Evolutionary conservation across 1,140 invertebrate species (phyloP).

Genomic region (Sycophila sp.): DNA sequence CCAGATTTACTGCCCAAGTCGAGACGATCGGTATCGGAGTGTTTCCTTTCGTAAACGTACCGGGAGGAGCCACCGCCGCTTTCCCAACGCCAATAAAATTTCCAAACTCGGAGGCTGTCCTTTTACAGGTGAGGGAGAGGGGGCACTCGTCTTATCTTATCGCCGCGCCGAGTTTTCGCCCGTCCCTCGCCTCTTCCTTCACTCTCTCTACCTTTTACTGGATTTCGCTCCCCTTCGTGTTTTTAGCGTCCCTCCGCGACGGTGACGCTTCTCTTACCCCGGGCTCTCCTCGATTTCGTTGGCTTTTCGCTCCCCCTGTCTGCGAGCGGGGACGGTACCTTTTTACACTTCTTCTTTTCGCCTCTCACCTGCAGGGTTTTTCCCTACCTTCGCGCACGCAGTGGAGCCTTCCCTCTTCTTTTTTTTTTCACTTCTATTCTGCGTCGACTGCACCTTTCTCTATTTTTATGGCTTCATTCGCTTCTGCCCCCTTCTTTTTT

Average conservation of each 20-base stretch:
- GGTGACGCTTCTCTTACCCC: background rate
- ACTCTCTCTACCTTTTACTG: constrained; percentile 17
- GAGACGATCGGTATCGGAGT: constrained; percentile 4
- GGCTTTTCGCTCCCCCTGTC: background rate
- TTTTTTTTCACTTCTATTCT: background rate
- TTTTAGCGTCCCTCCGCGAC: background rate
- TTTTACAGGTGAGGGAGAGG: constrained; percentile 6
- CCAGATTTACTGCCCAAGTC: background rate
- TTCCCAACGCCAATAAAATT: constrained; percentile 25
- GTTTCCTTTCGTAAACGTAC: constrained; percentile 18
- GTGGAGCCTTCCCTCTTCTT: background rate
- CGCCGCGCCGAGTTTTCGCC: constrained; percentile 16
- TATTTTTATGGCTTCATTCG: background rate
- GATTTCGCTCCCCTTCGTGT: constrained; percentile 32
- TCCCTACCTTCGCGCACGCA: background rate
- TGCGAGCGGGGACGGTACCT: too few relatives aligned
- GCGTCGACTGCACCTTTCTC: too few relatives aligned
- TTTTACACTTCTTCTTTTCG: background rate
- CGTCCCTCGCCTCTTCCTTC: background rate
- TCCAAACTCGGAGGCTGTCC: constrained; percentile 19
- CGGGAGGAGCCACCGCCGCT: background rate
- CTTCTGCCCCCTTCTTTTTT: too few relatives aligned
- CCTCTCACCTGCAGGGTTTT: background rate
- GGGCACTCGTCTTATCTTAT: constrained; percentile 28
- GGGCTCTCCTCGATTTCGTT: background rate